Base-by-base conservation (phyloP, 92 coral and sea anemone genomes). In the Ricordea florida region DNA sequence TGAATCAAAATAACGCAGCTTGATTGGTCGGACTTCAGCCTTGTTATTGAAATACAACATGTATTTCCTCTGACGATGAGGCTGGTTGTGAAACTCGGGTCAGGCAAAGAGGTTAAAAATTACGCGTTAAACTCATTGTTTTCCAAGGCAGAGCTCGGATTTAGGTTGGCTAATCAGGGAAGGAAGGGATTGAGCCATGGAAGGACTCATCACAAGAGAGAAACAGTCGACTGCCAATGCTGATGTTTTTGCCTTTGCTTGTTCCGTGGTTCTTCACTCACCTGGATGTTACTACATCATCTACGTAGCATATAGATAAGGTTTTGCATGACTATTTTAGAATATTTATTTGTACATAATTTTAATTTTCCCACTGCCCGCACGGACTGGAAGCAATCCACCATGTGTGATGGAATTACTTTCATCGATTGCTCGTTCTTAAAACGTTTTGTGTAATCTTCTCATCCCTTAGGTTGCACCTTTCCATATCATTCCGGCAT, bases 1-100 rank as follows among this genome's bases (percentile, higher is more conserved):
- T 43, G 83, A 3, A 57, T 15, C 42, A 33, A 45, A 53, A 62
- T 34, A 43, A 59, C 58, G 87, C 42, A 64, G 46, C 48, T 45
- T 77, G 80, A 87, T 87, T 87, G 92, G 92, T 69, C 34, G 42
- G 68, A 49, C 74, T 52, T 69, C 72, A 61, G 71, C 42, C 69
- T 80, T 86, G 84, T 86, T 86, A 86, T 86, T 73, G 69, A 73
- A 73, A 61, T 73, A 31, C 80, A 73, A 57, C 29, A 61, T 59
- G 34, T 20, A 73, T 73, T 58, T 44, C 57, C 65, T 58, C 29
- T 41, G 34, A 57, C 80, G 80, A 44, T 47, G 69, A 61, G 80
- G n/a, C n/a, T 37, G 44, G 77, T 70, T 70, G 42, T 28, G 66
- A 53, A 53, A 55, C 53, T 70, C 66, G 65, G 77, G 77, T 70